Evolutionary conservation across 2,113 vertebrate genomes (phyloP), one percentile per base, ranked within the genome.

Genomic region (Urocolius indicus): DNA sequence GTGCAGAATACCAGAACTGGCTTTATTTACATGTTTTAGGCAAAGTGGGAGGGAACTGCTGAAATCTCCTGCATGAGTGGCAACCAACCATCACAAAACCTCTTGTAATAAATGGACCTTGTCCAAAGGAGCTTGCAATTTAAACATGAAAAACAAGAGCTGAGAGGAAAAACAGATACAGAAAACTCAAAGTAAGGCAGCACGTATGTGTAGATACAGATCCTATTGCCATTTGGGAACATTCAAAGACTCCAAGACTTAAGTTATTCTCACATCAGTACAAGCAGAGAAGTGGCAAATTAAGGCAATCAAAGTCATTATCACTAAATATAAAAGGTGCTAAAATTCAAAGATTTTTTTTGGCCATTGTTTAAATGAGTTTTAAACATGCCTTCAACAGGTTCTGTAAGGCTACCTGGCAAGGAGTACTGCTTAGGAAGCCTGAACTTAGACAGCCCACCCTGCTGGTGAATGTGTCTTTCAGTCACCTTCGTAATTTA

Each of bases 31-130:
- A 1, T 58, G 34, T 71, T 86, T 85, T 62, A 66, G 58, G 36
- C 26, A 34, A 76, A 73, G 14, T 49, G 49, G 45, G 54, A 82
- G 51, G 61, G 41, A 93, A 48, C 16, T 66, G 59, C 73, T 84
- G 72, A 85, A 82, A 71, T 16, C 9, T 62, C 55, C 58, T 2
- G 4, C 22, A 11, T 0, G 2, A 77, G 26, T 30, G 15, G 49
- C 32, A 83, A 46, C 38, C 32, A 83, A 46, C 38, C 30, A 11
- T 78, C 0, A 4, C 16, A 1, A 71, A 74, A 87, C 45, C 43
- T 71, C 48, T 38, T 32, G 36, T 59, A 34, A 95, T 78, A 93
- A 90, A 80, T 48, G 38, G 67, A 52, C 79, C 59, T 87, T 74
- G 59, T 85, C 55, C 59, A 51, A 85, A 77, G 73, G 29, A 87